Conservation (phyloP, 2,888 invertebrate species). For the Scelioninae gen. 2 region DNA sequence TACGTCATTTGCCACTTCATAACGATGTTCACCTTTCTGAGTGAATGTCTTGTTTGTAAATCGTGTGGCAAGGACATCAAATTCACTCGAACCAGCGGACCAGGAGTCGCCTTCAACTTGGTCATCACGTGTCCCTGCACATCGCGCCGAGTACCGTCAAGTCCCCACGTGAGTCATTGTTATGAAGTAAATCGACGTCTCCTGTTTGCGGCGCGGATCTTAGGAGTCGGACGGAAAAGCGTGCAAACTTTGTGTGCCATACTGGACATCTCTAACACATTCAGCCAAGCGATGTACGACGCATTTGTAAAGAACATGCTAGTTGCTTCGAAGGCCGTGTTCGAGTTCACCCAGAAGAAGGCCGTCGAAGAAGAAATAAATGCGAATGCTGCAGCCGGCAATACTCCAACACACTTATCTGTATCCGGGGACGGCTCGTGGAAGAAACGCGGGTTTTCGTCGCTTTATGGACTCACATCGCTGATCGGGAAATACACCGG, state of each 20-base stretch:
- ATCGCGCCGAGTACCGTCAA: constrained; percentile 54
- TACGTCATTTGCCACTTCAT: constrained; percentile 17
- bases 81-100: constrained; percentile 18
- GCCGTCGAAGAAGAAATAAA: constrained; percentile 49
- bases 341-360: constrained; percentile 28
- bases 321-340: constrained; percentile 41
- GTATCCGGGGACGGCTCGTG: constrained; percentile 25
- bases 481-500: constrained; percentile 25
- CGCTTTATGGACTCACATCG: constrained; percentile 12
- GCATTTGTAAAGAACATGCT: constrained; percentile 33
- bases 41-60: constrained; percentile 30
- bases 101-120: constrained; percentile 62
- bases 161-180: constrained; percentile 39
- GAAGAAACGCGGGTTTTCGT: constrained; percentile 28
- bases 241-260: constrained; percentile 9
- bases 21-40: constrained; percentile 14
- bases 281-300: constrained; percentile 30
- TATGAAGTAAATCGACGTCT: constrained; percentile 62
- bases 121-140: constrained; percentile 57
- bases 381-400: constrained; percentile 38
- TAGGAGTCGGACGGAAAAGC: constrained; percentile 54
- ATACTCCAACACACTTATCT: constrained; percentile 12
- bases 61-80: constrained; percentile 24
- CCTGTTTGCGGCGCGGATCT: constrained; percentile 60
- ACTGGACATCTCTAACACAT: constrained; percentile 20